Conservation (phyloP, 2,113 vertebrate species). For the Burhinus oedicnemus region DNA sequence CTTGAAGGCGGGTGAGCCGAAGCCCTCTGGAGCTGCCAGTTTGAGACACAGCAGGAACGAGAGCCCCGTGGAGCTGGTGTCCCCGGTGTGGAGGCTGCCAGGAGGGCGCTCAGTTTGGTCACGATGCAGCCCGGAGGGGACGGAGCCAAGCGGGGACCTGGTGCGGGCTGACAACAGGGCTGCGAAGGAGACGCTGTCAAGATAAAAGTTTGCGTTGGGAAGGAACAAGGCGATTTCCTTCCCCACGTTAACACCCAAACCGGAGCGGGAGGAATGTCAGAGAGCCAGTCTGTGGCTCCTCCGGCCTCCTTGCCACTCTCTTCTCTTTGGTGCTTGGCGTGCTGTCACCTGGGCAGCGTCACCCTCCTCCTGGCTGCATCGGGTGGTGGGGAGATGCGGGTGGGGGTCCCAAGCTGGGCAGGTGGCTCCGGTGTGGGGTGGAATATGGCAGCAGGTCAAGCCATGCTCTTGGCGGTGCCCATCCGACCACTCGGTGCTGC, state of each 20-base stretch:
- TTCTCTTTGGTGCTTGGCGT: not conserved
- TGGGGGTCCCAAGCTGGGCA: not conserved
- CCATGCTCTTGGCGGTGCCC: not conserved
- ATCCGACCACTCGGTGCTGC: not conserved
- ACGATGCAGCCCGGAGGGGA: not conserved
- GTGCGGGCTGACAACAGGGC: not conserved
- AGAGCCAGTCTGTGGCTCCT: not conserved
- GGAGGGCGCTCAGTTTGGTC: not conserved
- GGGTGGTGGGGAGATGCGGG: not conserved
- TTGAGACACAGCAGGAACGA: not conserved
- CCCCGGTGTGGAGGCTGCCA: not conserved
- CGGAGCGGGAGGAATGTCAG: not conserved
- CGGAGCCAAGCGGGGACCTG: not conserved
- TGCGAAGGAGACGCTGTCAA: not conserved
- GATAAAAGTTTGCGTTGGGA: not conserved
- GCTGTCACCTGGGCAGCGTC: not conserved
- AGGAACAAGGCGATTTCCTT: conserved; percentile 30
- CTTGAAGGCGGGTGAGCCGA: accelerated
- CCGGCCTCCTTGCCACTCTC: accelerated
- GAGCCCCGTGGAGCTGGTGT: not conserved
- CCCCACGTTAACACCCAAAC: not conserved
- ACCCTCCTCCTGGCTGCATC: accelerated
- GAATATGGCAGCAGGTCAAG: not conserved
- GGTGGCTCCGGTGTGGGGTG: accelerated
- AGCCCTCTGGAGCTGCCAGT: not conserved